A percentile compares a stretch with the other conserved stretches of the same genome.
These are phyloP conservation scores for Palloptera scutellata DNA, from an alignment of 2,888 invertebrate species.

Conservation along the genomic window DNA sequence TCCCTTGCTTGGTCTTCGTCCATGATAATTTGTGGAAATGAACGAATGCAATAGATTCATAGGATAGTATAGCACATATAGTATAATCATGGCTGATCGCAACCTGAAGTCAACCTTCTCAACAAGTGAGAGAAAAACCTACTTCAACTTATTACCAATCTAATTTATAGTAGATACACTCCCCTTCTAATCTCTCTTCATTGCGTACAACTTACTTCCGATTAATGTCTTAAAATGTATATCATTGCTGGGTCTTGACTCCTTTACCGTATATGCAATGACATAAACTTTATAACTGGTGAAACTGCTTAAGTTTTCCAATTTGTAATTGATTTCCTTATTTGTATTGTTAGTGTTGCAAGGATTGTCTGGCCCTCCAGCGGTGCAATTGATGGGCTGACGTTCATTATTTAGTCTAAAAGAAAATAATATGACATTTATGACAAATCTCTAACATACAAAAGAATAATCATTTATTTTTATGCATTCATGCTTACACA, in stretches of 20 bases:
- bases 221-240: conserved; percentile 70
- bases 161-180: no score
- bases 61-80: no score
- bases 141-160: no score
- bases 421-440: background rate
- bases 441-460: background rate
- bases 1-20: no score
- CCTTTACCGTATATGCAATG: conserved; percentile 75
- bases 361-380: background rate
- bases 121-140: no score
- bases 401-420: conserved; percentile 39
- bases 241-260: conserved; percentile 69
- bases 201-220: conserved; percentile 64
- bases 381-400: conserved; percentile 34
- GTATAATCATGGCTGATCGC: no score
- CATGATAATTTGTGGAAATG: no score
- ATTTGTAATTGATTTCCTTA: conserved; percentile 36
- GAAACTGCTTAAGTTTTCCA: conserved; percentile 67
- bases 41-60: no score
- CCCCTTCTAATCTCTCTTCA: background rate
- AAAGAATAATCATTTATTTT: background rate
- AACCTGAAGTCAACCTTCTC: no score
- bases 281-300: conserved; percentile 75
- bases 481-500: conserved; percentile 62
- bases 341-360: conserved; percentile 28